Base-by-base conservation (phyloP, 2,888 invertebrate species). In the Phaonia tiefii region DNA sequence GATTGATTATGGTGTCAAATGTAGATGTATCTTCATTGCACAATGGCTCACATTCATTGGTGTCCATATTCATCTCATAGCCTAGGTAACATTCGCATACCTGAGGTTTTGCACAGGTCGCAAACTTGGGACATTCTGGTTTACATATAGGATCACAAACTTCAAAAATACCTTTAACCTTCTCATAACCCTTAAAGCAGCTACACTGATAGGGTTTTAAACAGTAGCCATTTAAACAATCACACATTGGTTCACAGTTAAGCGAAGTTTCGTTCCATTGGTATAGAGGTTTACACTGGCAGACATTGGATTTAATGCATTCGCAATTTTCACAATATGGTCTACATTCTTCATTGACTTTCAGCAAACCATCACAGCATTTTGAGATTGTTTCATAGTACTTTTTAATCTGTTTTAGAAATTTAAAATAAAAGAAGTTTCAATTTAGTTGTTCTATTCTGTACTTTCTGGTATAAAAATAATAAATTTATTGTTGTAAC, bases 151-250 rank as follows among this genome's bases (percentile, higher is more conserved):
- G 67, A 7, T 31, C 26, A 49, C 67, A 67, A 17, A n/a, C 13
- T 13, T 54, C 31, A 31, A 31, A 31, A 31, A 5, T 8, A 5
- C 31, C 31, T 8, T 31, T 31, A 5, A 8, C 3, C 1, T 67
- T 39, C 54, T 49, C 60, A 37, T 42, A 73, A 3, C 78, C 73
- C n/a, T 54, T 42, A 11, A 13, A 26, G 13, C 78, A 78, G 13
- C 7, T 15, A 44, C 78, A 73, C 2, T 51, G 69, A 56, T 63
- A 54, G 10, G 67, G 46, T 2, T 20, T 26, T 22, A 39, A 49
- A 13, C 79, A 79, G 31, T 65, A 70, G 4, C 74, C 79, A 46
- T 79, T 70, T 0, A 44, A 4, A 58, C 74, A 74, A 58, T 75
- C 26, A 7, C 79, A 79, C 10, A 42, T 42, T 11, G 49, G 67